Conservation (phyloP, 2,797 vertebrate genomes). For the Galagoides demidoff region DNA sequence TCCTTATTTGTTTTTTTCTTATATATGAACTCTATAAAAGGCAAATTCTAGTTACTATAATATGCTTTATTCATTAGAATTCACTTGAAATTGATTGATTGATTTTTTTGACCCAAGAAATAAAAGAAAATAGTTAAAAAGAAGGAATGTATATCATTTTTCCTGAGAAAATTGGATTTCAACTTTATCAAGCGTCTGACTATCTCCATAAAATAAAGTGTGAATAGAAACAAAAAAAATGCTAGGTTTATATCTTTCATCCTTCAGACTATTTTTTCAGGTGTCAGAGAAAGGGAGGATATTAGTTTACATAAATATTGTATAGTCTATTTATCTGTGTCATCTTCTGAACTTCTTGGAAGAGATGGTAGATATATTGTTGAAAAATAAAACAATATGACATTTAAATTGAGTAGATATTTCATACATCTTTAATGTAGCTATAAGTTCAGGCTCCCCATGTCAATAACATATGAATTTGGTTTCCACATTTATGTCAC, state of each 20-base stretch:
- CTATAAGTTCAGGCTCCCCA: background rate
- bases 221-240: background rate
- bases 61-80: background rate
- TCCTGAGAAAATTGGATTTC: slow-evolving; percentile 5
- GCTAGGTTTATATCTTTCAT: background rate
- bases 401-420: background rate
- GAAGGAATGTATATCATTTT: background rate
- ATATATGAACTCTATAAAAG: background rate
- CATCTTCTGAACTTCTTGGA: background rate
- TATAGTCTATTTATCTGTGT: background rate
- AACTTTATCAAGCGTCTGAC: background rate
- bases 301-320: background rate
- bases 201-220: background rate
- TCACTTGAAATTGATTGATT: background rate
- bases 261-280: background rate
- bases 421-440: background rate
- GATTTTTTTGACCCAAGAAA: background rate
- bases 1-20: background rate
- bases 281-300: background rate
- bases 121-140: background rate
- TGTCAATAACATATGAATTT: background rate
- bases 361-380: background rate
- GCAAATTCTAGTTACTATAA: background rate
- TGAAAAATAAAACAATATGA: slow-evolving; percentile 3
- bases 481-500: background rate